Conservation (phyloP, 2,113 vertebrate species). For the Mormoops blainvillei region DNA sequence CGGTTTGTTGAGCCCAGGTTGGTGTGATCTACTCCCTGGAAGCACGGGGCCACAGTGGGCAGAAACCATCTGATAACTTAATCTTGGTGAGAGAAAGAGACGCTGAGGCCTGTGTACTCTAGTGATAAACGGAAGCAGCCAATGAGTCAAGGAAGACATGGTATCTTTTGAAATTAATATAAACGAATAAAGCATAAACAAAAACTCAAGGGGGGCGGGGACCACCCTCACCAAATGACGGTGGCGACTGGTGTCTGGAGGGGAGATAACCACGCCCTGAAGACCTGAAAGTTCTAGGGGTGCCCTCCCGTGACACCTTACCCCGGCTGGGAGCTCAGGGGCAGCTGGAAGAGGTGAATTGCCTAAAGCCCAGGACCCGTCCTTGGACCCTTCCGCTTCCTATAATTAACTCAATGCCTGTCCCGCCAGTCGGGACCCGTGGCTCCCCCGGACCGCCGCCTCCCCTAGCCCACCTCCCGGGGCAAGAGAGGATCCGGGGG, state of each 20-base stretch:
- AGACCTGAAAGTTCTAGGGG: neutral
- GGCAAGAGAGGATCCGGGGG: neutral
- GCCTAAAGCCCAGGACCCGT: neutral
- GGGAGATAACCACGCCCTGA: neutral
- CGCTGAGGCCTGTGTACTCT: neutral
- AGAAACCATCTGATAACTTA: conserved; percentile 47
- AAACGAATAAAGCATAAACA: neutral
- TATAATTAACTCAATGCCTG: neutral
- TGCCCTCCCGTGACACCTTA: neutral
- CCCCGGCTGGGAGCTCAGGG: neutral
- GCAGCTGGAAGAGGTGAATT: neutral
- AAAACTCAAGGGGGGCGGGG: neutral
- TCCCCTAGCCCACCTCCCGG: neutral
- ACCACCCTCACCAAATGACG: neutral
- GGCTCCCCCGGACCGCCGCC: neutral
- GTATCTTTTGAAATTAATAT: neutral
- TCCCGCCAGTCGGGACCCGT: neutral
- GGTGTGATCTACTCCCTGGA: neutral
- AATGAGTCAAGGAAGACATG: neutral
- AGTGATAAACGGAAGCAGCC: conserved; percentile 28
- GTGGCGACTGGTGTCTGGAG: neutral
- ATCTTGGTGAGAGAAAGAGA: neutral
- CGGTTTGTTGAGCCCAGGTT: neutral
- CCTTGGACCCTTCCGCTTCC: neutral
- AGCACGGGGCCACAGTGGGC: neutral